Conservation (phyloP, 2,113 vertebrate species). For the Percopsis transmontana region DNA sequence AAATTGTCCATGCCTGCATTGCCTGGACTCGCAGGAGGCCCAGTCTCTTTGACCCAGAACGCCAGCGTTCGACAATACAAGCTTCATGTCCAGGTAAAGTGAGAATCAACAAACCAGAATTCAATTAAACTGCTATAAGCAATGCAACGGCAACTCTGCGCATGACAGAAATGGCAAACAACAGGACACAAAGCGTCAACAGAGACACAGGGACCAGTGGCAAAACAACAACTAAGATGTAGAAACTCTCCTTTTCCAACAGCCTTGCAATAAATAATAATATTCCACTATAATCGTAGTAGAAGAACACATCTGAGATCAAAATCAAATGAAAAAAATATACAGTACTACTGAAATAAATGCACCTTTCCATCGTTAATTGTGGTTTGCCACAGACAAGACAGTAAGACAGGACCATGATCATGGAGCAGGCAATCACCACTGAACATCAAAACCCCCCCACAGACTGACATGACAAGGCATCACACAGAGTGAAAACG, state of each 20-base stretch:
- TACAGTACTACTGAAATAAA: background rate
- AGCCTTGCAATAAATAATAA: background rate
- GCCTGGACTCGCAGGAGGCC: no score
- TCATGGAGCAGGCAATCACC: conserved; percentile 34
- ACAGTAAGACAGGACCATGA: conserved; percentile 29
- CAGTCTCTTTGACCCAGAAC: no score
- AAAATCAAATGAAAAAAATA: background rate
- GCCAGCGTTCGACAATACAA: no score
- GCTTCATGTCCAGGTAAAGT: no score
- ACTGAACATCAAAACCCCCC: conserved; percentile 31
- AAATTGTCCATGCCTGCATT: no score
- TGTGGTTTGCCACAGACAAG: conserved; percentile 54
- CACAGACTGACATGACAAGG: background rate
- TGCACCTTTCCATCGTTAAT: conserved; percentile 34
- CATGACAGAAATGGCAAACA: conserved; percentile 2
- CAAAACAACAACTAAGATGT: conserved; percentile 61
- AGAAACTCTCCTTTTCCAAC: conserved; percentile 1
- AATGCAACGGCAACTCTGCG: conserved; percentile 26
- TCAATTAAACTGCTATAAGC: no score
- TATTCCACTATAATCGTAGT: no score
- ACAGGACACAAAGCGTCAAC: conserved; percentile 29
- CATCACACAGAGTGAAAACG: conserved; percentile 4
- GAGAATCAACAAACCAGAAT: no score
- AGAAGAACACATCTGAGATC: no score
- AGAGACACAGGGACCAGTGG: conserved; percentile 33